Percentiles rank a stretch among this genome's conserved stretches.
Evolutionary conservation across 2,888 invertebrate species (phyloP).

Genomic region (Amphipyra tragopoginis): DNA sequence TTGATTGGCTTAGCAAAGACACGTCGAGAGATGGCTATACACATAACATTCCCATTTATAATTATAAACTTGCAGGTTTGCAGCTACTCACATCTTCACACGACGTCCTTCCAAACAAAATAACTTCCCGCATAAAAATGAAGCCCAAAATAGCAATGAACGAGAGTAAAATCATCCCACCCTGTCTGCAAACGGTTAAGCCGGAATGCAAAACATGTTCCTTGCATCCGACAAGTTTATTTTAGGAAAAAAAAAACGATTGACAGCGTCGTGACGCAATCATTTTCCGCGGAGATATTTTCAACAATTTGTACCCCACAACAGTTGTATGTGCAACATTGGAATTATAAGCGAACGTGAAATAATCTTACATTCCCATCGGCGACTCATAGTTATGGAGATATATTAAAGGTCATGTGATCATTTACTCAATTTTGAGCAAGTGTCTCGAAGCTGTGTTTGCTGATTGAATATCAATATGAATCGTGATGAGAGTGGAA

Average conservation of each 20-base stretch:
- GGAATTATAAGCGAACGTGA: constrained; percentile 36
- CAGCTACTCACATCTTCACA: not conserved
- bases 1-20: not conserved
- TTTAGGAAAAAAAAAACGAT: constrained; percentile 40
- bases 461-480: constrained; percentile 31
- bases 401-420: constrained; percentile 16
- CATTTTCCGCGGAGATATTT: constrained; percentile 37
- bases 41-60: not conserved
- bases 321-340: constrained; percentile 23
- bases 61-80: not conserved
- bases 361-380: constrained; percentile 22
- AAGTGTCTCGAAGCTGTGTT: constrained; percentile 10
- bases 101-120: not conserved
- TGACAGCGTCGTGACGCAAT: constrained; percentile 41
- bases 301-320: constrained; percentile 34
- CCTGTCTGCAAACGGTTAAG: constrained; percentile 24
- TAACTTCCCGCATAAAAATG: constrained; percentile 9
- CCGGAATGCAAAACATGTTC: constrained; percentile 42
- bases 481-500: not conserved
- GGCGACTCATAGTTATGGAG: not conserved
- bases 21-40: not conserved
- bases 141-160: constrained; percentile 17
- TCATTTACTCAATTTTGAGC: constrained; percentile 27
- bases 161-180: constrained; percentile 9
- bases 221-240: constrained; percentile 43